Base-by-base conservation (phyloP, 1,140 invertebrate species). In the Popillia japonica region DNA sequence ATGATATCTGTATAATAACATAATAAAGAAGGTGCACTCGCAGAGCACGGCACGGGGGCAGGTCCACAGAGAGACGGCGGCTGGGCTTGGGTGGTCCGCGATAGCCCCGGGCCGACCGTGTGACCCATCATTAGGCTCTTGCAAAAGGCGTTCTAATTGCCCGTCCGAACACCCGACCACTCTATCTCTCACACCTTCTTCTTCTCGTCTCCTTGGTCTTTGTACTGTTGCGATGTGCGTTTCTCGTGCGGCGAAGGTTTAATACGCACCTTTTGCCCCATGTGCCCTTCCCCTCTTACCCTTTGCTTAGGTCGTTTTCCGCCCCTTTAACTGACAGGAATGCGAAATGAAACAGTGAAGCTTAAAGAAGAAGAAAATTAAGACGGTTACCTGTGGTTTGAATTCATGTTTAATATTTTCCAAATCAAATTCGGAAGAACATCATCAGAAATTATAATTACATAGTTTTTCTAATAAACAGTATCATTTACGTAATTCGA, bases 121-220 rank as follows among this genome's bases (percentile, higher is more conserved):
- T 82, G 82, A 83, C 83, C 83, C 81, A 83, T 83, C 83, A 83
- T 83, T 83, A 83, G 80, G 80, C 83, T 81, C 82, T 81, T 83
- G 83, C 83, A 81, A 83, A 83, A 83, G 83, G 83, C 83, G 83
- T 83, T 82, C 83, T 83, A 83, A 83, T 83, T 83, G 81, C 83
- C 80, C 75, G 78, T 48, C 79, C 77, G 81, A 80, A 83, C 82
- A 83, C 82, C 83, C 81, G 81, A 82, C 83, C 78, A 81, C 82
- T 83, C 81, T 81, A 80, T 81, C 79, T 81, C 82, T 84, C 82
- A 77, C 78, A 76, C 76, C 48, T 78, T 74, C 61, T 72, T 73
- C 42, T 55, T 73, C 76, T 78, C 75, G 75, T 68, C 61, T 68
- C 22, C 61, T 68, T 68, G 61, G 61, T 22, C 61, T 44, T 74